A percentile compares a stretch with the other conserved stretches of the same genome.
Conservation (phyloP, 2,797 vertebrate genomes). For the Tapera naevia region DNA sequence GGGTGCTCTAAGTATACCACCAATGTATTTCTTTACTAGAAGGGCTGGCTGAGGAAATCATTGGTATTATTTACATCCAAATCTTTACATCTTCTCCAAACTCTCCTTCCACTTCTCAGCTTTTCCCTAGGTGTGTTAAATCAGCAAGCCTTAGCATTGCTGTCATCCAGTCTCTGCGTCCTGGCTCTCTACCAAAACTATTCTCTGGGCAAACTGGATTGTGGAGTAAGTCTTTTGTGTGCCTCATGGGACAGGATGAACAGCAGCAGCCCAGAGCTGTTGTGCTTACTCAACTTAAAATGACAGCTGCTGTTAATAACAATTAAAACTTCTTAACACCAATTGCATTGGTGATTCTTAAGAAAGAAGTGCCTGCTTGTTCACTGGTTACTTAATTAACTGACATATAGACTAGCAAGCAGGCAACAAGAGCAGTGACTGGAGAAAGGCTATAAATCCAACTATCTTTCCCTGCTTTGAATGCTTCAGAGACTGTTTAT, state of each 20-base stretch:
- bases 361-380: background rate
- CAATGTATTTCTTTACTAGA: background rate
- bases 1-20: background rate
- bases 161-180: background rate
- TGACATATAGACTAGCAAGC: background rate
- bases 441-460: background rate
- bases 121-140: background rate
- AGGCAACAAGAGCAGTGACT: background rate
- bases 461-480: background rate
- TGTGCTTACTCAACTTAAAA: constrained; percentile 2
- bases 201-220: background rate
- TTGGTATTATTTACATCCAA: background rate
- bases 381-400: background rate
- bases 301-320: constrained; percentile 18
- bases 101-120: background rate
- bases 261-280: background rate
- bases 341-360: background rate
- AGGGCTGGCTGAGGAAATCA: background rate
- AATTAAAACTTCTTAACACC: constrained; percentile 10
- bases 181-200: background rate
- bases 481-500: background rate
- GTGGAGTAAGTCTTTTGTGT: background rate
- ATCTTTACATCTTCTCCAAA: background rate
- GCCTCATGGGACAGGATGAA: background rate
- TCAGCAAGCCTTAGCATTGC: background rate